Evolutionary conservation across 2,888 invertebrate species (phyloP).

Genomic region (Teleiodes luculella): DNA sequence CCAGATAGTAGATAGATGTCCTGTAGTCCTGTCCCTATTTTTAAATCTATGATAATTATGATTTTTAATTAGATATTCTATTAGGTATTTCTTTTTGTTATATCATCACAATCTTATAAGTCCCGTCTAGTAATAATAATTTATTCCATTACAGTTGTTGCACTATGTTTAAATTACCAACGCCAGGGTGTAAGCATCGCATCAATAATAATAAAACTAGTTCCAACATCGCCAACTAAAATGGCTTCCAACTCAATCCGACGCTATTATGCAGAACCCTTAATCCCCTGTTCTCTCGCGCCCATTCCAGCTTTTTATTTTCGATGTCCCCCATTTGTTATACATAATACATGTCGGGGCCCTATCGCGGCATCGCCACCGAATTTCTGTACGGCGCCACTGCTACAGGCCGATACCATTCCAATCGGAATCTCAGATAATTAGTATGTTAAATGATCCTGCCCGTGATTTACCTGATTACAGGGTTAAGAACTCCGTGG

Average conservation of each 20-base stretch:
- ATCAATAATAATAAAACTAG: background rate
- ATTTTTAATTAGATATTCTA: too few relatives aligned
- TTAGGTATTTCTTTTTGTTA: too few relatives aligned
- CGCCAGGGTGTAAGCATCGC: too few relatives aligned
- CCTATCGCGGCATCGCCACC: slow-evolving; percentile 71
- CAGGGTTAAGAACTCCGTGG: slow-evolving; percentile 1
- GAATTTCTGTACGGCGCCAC: slow-evolving; percentile 74
- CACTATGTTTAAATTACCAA: too few relatives aligned
- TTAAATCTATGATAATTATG: too few relatives aligned
- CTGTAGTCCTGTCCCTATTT: too few relatives aligned
- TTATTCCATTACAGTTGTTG: too few relatives aligned
- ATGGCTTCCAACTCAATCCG: background rate
- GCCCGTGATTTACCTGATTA: slow-evolving; percentile 19
- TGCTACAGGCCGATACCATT: slow-evolving; percentile 55
- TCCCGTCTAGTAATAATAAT: too few relatives aligned
- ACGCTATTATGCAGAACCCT: slow-evolving; percentile 2
- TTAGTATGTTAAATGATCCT: slow-evolving; percentile 20
- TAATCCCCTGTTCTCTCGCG: background rate
- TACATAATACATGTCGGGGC: slow-evolving; percentile 74
- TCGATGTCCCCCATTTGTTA: slow-evolving; percentile 77
- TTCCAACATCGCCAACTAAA: background rate
- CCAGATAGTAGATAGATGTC: too few relatives aligned
- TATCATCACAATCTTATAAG: too few relatives aligned
- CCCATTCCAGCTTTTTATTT: slow-evolving; percentile 58
- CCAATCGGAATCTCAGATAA: slow-evolving; percentile 17